Percentiles rank a stretch among this genome's conserved stretches.
Evolutionary conservation across 2,797 vertebrate species (phyloP).

Genomic region (Enteromius radiatus): DNA sequence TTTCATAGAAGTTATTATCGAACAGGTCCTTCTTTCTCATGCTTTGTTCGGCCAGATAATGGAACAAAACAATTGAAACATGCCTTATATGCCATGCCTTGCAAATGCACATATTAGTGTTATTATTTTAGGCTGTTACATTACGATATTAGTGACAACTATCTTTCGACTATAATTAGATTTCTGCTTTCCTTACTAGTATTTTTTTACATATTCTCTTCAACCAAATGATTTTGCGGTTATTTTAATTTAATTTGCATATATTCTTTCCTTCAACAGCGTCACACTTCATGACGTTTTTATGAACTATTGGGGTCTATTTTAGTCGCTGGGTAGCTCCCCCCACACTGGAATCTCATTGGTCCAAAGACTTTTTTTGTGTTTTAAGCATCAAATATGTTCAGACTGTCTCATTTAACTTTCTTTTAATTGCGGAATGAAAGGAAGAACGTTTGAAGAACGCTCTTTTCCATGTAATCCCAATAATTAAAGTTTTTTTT

Average conservation of each 20-base stretch:
- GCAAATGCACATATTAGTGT: conserved; percentile 15
- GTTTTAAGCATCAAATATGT: conserved; percentile 6
- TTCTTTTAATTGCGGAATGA: not conserved
- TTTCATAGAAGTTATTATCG: conserved; percentile 29
- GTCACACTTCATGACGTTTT: not conserved
- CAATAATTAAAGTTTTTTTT: not conserved
- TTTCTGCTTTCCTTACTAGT: conserved; percentile 2
- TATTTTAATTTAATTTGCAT: not conserved
- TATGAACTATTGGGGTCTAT: not conserved
- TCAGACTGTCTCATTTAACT: not conserved
- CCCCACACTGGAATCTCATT: not conserved
- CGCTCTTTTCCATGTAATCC: not conserved
- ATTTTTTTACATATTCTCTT: conserved; percentile 5
- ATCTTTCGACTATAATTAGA: conserved; percentile 14
- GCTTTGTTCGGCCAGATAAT: conserved; percentile 25
- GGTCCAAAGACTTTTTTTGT: not conserved
- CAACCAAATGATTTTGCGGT: not conserved
- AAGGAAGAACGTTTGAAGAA: not conserved
- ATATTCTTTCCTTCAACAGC: not conserved
- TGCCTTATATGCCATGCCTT: conserved; percentile 21
- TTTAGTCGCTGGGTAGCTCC: not conserved
- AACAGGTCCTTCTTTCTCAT: conserved; percentile 23
- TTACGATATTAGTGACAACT: not conserved
- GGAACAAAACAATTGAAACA: conserved; percentile 33
- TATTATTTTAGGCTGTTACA: not conserved